Base-by-base conservation (phyloP, 1,140 invertebrate species). In the Neodiprion pinetum region DNA sequence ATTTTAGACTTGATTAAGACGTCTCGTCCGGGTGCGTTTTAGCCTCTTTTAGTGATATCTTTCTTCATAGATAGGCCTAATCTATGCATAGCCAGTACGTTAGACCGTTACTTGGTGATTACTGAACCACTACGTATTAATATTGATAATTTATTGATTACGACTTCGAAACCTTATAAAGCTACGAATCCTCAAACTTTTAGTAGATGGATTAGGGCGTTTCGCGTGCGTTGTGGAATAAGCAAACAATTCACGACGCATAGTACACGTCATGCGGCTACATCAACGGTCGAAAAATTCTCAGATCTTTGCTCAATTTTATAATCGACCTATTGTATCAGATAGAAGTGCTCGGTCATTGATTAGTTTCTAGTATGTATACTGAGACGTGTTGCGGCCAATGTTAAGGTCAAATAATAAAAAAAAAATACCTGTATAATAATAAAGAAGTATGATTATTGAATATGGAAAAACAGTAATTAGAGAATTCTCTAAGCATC, bases 1-100 rank as follows among this genome's bases (percentile, higher is more conserved):
- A 75, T 77, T n/a, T 73, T 74, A 9, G 77, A 79, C 21, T 5
- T 48, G 21, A 76, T 81, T 7, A 80, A 81, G 40, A 81, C 76
- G 8, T 80, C 77, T 4, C 74, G 72, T 21, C 74, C 73, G 10
- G 78, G 78, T 11, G 75, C 21, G 72, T 72, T 49, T 71, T 78
- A 81, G 40, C 78, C 80, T 5, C 14, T 77, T 66, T 53, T 76
- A 12, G 72, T 21, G 49, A 9, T 81, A 11, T 75, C 77, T 2
- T 77, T 77, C 65, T 78, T 79, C 28, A 49, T n/a, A 14, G 69
- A 73, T 8, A 74, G 71, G 4, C 76, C 74, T 9, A 49, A 68
- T 11, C 12, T 80, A n/a, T 81, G 78, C 49, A 68, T 77, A n/a
- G 78, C 77, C 0, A 9, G 61, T 1, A 73, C 70, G 2, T 11